These are phyloP conservation scores for Myanophis thanlyinensis DNA, from an alignment of 2,113 vertebrate genomes.

Conservation along the genomic window DNA sequence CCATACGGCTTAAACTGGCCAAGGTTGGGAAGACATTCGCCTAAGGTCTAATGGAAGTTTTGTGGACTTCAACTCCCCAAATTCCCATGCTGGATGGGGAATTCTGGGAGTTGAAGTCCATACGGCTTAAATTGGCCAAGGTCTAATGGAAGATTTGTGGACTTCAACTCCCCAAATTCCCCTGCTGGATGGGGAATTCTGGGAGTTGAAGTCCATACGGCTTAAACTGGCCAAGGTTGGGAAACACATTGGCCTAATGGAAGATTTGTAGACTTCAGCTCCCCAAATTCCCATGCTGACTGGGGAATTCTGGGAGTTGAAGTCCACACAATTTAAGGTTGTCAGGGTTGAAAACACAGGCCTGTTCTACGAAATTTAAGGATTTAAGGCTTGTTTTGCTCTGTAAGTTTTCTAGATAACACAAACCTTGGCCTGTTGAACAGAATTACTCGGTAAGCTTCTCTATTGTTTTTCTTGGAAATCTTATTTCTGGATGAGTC, in stretches of 20 bases:
- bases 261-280: too few species aligned
- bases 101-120: neutral
- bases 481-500: neutral
- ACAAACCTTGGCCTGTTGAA: neutral
- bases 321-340: neutral
- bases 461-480: neutral
- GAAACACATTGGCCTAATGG: neutral
- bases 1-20: neutral
- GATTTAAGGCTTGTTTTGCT: neutral
- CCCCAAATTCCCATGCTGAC: neutral
- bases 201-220: neutral
- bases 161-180: too few species aligned
- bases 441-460: neutral
- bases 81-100: neutral
- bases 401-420: neutral
- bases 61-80: neutral
- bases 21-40: neutral
- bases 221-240: neutral
- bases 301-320: neutral
- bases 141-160: too few species aligned
- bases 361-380: neutral
- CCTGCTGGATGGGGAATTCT: neutral
- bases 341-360: neutral
- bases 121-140: fast-evolving
- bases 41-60: too few species aligned